Base-by-base conservation (phyloP, 2,888 invertebrate species). In the Stenchaetothrips biformis region DNA sequence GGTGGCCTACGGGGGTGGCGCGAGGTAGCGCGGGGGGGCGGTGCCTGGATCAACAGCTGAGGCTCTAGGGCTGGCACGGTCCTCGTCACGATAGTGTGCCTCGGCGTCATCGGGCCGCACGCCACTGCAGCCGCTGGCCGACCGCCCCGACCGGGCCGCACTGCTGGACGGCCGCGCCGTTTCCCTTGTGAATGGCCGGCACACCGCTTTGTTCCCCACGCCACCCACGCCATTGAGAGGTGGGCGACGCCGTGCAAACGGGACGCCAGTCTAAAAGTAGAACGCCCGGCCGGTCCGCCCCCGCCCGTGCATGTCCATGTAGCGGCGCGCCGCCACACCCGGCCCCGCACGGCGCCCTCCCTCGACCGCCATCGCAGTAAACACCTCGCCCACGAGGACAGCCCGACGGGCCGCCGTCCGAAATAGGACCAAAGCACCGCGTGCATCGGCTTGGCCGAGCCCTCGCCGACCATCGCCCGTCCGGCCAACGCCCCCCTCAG, bases 41-140 rank as follows among this genome's bases (percentile, higher is more conserved):
- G 67, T 7, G 67, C 67, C 67, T 67, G 67, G 67, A 67, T 67
- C 67, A 67, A 67, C 67, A 67, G 67, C 67, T 67, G 67, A 21
- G 67, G 21, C 67, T 37, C 37, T 37, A 37, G 37, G 37, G 37
- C 37, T 37, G 37, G 37, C 37, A 37, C 37, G 37, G 37, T 4
- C 37, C 37, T 37, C 37, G 37, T 37, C 37, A 37, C 37, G 37
- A 37, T 37, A 37, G 37, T 48, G 59, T 8, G 16, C 67, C 7
- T 9, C 27, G 48, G 9, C 8, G n/a, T 18, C 47, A 27, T 25
- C 59, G n/a, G 48, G 7, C 78, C 8, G 78, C 48, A 21, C 37
- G 48, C 78, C 78, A 78, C n/a, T 27, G 18, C 37, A 37, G n/a
- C n/a, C 13, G 13, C 78, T 47, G 48, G 6, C 48, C 7, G 13